Evolutionary conservation across 1,140 invertebrate genomes (phyloP).

Genomic region (Caenorhabditis brenneri): DNA sequence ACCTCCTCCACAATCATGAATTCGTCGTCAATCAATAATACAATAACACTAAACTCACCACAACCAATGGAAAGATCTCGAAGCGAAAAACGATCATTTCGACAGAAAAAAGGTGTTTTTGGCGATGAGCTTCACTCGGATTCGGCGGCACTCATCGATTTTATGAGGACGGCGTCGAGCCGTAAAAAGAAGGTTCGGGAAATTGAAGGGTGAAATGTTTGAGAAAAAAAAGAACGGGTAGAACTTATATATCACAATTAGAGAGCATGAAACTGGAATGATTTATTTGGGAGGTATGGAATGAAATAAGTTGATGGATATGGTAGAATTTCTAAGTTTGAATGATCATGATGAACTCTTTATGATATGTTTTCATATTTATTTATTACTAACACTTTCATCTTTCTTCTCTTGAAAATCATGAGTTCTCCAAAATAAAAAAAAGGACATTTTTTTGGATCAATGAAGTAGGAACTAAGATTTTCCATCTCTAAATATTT

Average conservation of each 20-base stretch:
- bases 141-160: conserved; percentile 63
- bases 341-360: not conserved
- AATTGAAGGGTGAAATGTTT: not conserved
- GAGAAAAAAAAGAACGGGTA: not conserved
- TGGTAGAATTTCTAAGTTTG: conserved; percentile 51
- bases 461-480: too few species aligned
- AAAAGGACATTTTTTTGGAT: too few species aligned
- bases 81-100: conserved; percentile 68
- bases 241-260: not conserved
- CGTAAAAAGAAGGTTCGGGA: conserved; percentile 55
- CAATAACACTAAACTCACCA: not conserved
- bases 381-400: not conserved
- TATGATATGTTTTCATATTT: not conserved
- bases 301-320: not conserved
- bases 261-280: not conserved
- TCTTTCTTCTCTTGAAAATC: not conserved
- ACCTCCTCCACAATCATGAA: not conserved
- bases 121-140: conserved; percentile 61
- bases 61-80: conserved; percentile 26
- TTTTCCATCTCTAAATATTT: too few species aligned
- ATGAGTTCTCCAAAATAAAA: not conserved
- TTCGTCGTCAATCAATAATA: not conserved
- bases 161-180: conserved; percentile 51
- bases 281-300: not conserved
- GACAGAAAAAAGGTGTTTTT: conserved; percentile 54